Conservation (phyloP, 2,888 invertebrate species). For the Lasius platythorax region DNA sequence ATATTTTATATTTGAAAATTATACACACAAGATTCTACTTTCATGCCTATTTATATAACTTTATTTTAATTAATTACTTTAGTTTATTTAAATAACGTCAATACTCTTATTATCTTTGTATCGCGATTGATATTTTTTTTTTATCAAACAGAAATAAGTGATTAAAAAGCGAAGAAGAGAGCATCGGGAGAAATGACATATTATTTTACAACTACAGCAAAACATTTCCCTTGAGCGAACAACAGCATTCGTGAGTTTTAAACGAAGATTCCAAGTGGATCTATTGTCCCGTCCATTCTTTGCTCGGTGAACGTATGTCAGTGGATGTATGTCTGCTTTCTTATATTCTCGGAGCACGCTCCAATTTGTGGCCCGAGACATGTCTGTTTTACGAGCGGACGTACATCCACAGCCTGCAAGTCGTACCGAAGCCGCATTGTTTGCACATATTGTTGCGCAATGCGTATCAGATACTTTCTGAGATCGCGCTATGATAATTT, state of each 20-base stretch:
- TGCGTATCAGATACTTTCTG: background rate
- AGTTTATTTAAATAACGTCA: background rate
- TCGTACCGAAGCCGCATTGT: slow-evolving; percentile 27
- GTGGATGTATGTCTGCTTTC: slow-evolving; percentile 55
- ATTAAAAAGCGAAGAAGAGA: background rate
- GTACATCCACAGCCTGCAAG: slow-evolving; percentile 33
- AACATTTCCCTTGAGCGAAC: slow-evolving; percentile 7
- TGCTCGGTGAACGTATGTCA: slow-evolving; percentile 37
- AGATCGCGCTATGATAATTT: background rate
- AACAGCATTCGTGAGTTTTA: slow-evolving; percentile 44
- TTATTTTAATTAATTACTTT: background rate
- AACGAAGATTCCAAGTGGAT: slow-evolving; percentile 52
- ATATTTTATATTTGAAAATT: slow-evolving; percentile 9
- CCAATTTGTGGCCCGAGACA: slow-evolving; percentile 50
- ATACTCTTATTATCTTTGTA: background rate
- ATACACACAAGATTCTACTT: background rate
- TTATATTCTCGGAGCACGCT: slow-evolving; percentile 49
- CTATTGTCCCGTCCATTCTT: slow-evolving; percentile 45
- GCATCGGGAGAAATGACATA: background rate
- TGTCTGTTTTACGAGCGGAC: slow-evolving; percentile 49
- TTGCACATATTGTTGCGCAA: slow-evolving; percentile 31
- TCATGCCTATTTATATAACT: background rate
- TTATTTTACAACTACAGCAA: background rate
- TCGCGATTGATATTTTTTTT: background rate
- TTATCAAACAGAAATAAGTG: background rate